Evolutionary conservation across 1,140 invertebrate genomes (phyloP).

Genomic region (Leptinotarsa undecemlineata): DNA sequence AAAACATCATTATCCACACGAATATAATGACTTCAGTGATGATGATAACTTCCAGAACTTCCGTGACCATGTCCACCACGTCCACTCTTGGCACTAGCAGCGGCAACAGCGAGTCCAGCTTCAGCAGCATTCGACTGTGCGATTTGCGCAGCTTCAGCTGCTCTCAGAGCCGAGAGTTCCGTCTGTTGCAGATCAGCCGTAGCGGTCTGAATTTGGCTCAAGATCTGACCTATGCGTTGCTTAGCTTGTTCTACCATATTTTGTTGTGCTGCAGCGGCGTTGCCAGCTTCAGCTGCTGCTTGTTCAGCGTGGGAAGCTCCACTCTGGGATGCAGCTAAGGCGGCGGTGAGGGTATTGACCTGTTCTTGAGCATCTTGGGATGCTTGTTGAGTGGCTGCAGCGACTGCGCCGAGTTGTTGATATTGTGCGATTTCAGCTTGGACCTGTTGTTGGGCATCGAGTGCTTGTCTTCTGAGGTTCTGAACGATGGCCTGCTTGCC

Average conservation of each 20-base stretch:
- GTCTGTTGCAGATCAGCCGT: slow-evolving; percentile 37
- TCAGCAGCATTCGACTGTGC: slow-evolving; percentile 45
- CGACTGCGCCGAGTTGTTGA: slow-evolving; percentile 39
- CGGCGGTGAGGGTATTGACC: slow-evolving; percentile 35
- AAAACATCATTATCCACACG: neutral
- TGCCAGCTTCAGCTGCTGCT: slow-evolving; percentile 34
- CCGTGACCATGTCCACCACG: neutral
- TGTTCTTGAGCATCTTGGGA: slow-evolving; percentile 40
- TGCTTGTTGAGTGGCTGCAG: slow-evolving; percentile 34
- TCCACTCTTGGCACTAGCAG: slow-evolving; percentile 29
- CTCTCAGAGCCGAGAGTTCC: slow-evolving; percentile 38
- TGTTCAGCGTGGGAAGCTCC: neutral
- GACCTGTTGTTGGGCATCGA: slow-evolving; percentile 39
- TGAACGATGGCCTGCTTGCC: slow-evolving; percentile 46
- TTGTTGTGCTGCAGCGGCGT: slow-evolving; percentile 40
- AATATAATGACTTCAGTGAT: neutral
- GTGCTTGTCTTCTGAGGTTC: slow-evolving; percentile 38
- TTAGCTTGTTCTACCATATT: slow-evolving; percentile 42
- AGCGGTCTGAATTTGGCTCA: slow-evolving; percentile 37
- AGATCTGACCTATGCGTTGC: slow-evolving; percentile 32
- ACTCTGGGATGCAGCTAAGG: slow-evolving; percentile 25
- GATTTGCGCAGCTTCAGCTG: slow-evolving; percentile 39
- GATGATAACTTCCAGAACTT: slow-evolving; percentile 3
- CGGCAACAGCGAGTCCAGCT: slow-evolving; percentile 40
- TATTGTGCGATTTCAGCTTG: slow-evolving; percentile 39